These are phyloP conservation scores for Ectropis crepuscularia DNA, from an alignment of 2,888 invertebrate genomes.

Conservation along the genomic window DNA sequence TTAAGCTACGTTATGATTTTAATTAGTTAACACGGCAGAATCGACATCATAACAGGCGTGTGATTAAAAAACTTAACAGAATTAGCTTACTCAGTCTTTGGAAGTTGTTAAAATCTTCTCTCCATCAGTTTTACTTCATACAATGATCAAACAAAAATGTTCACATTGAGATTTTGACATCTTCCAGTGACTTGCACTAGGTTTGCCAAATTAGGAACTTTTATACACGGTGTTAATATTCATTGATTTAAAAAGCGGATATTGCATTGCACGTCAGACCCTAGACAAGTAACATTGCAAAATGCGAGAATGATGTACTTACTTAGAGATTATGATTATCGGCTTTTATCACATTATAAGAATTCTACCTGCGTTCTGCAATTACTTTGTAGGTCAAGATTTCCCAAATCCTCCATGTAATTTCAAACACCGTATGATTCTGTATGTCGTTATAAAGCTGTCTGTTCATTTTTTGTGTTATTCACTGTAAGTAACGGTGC, in stretches of 20 bases:
- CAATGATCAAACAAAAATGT: too few relatives aligned
- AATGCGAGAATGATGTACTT: not conserved
- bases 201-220: slow-evolving; percentile 37
- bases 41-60: too few relatives aligned
- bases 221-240: not conserved
- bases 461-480: slow-evolving; percentile 48
- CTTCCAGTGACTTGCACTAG: not conserved
- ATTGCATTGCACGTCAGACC: not conserved
- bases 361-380: not conserved
- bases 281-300: too few relatives aligned
- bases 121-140: too few relatives aligned
- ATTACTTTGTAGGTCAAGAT: not conserved
- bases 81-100: too few relatives aligned
- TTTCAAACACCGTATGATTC: not conserved
- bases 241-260: not conserved
- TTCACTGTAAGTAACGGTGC: slow-evolving; percentile 50
- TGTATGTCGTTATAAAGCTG: slow-evolving; percentile 49
- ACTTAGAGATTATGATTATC: slow-evolving; percentile 4
- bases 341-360: slow-evolving; percentile 1
- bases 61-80: too few relatives aligned
- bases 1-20: too few relatives aligned
- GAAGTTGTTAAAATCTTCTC: slow-evolving; percentile 1
- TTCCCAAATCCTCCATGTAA: slow-evolving; percentile 32
- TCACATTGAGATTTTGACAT: not conserved
- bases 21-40: too few relatives aligned